Percentiles rank a stretch among this genome's conserved stretches.
Evolutionary conservation across 2,888 invertebrate genomes (phyloP).

Genomic region (Lamellibrachia satsuma): DNA sequence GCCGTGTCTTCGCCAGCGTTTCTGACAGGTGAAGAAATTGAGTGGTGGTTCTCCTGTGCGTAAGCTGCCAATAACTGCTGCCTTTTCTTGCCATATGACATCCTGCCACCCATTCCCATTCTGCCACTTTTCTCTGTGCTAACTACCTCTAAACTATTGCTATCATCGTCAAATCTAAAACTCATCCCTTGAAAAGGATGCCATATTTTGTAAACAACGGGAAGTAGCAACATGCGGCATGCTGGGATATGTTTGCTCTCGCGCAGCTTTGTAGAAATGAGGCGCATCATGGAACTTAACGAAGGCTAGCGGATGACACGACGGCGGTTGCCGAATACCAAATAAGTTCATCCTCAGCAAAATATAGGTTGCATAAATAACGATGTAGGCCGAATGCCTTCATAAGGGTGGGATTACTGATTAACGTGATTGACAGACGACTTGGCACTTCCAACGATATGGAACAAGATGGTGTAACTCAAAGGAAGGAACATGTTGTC

Average conservation of each 20-base stretch:
- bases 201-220: not conserved
- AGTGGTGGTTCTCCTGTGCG: not conserved
- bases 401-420: not conserved
- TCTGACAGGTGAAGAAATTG: not conserved
- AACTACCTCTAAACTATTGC: not conserved
- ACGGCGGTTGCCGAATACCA: not conserved
- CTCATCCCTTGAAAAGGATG: not conserved
- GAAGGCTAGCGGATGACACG: not conserved
- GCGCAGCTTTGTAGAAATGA: not conserved
- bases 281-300: not conserved
- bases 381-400: not conserved
- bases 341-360: not conserved
- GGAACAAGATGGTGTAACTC: not conserved
- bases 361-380: not conserved
- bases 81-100: not conserved
- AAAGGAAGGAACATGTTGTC: not conserved
- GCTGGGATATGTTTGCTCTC: not conserved
- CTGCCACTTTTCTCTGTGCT: not conserved
- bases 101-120: not conserved
- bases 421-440: not conserved
- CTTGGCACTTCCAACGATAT: not conserved
- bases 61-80: not conserved
- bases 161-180: not conserved
- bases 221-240: not conserved
- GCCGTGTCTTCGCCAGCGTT: not conserved